Conservation (phyloP, 2,113 vertebrate species). For the Drymodes brunneopygia region DNA sequence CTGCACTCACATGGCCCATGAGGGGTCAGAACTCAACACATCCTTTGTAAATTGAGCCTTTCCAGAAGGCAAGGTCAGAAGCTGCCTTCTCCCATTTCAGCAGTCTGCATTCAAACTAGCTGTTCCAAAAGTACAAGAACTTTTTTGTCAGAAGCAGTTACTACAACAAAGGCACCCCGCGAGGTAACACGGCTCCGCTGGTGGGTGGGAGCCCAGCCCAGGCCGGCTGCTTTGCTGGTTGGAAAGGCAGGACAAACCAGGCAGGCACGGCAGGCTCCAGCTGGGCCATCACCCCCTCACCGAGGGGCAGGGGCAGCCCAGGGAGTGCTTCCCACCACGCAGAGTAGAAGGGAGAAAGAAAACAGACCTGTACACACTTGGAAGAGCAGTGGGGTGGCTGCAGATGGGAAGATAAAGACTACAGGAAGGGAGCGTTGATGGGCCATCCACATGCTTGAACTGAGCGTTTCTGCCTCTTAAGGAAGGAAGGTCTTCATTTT, state of each 20-base stretch:
- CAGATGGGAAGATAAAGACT: not conserved
- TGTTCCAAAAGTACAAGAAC: not conserved
- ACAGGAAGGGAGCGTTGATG: not conserved
- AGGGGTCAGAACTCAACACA: not conserved
- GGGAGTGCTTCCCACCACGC: not conserved
- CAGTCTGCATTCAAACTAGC: not conserved
- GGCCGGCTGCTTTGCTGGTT: fast-evolving
- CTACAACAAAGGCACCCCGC: not conserved
- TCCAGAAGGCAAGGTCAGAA: constrained; percentile 20
- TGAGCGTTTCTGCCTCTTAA: not conserved
- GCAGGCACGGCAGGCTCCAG: fast-evolving
- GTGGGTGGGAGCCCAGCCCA: not conserved
- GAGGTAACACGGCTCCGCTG: fast-evolving
- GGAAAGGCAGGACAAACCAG: not conserved
- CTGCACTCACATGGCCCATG: not conserved
- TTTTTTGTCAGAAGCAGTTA: not conserved
- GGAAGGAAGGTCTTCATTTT: not conserved
- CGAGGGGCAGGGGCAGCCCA: not conserved
- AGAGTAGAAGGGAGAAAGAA: not conserved
- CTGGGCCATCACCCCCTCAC: fast-evolving
- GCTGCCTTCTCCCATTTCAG: not conserved
- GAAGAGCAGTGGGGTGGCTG: not conserved
- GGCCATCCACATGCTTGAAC: not conserved
- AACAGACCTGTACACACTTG: fast-evolving
- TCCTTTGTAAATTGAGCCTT: not conserved